Evolutionary conservation across 2,888 invertebrate species (phyloP), one percentile per base, ranked within the genome.

Genomic region (Chaitophorus viminalis): DNA sequence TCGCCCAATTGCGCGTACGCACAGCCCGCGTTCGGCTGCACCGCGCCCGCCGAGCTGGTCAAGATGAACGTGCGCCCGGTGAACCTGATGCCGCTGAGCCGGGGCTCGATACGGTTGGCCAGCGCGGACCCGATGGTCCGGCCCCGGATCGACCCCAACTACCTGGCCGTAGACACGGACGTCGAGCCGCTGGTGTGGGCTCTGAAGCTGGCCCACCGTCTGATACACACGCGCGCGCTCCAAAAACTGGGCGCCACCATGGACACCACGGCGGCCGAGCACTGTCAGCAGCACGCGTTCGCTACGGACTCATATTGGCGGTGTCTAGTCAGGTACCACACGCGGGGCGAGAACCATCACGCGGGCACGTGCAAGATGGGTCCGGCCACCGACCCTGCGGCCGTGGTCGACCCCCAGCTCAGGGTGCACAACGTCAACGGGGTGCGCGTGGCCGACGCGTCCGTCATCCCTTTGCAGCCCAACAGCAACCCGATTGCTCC

Each of bases 91-190:
- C 90, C 91, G 1, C 89, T 89, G n/a, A 91, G 91, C 85, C 90
- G 90, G 88, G 91, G 91, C 9, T 90, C 90, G 46, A 89, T 91
- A 18, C 89, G 91, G 79, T 91, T 94, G 31, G 91, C 90, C 84
- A 91, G 92, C 5, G 90, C 90, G 11, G 91, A 93, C 90, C 93
- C 93, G 3, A 90, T 91, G 52, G 91, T 92, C 2, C 91, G 92
- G 88, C 94, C 93, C 0, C 89, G 91, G 33, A 92, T 94, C 88
- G 91, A 93, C 86, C 92, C 93, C n/a, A 92, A 93, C 89, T 94
- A 94, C 90, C 90, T 93, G 82, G 89, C 91, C 33, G 91, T 91
- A 14, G 90, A 91, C 31, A 89, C 91, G 46, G 93, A 93, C 89
- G 90, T 90, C 17, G 68, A 68, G 29, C 25, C 68, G 31, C 81